Evolutionary conservation across 2,888 invertebrate species (phyloP), one percentile per base, ranked within the genome.

Genomic region (Rutpela maculata): DNA sequence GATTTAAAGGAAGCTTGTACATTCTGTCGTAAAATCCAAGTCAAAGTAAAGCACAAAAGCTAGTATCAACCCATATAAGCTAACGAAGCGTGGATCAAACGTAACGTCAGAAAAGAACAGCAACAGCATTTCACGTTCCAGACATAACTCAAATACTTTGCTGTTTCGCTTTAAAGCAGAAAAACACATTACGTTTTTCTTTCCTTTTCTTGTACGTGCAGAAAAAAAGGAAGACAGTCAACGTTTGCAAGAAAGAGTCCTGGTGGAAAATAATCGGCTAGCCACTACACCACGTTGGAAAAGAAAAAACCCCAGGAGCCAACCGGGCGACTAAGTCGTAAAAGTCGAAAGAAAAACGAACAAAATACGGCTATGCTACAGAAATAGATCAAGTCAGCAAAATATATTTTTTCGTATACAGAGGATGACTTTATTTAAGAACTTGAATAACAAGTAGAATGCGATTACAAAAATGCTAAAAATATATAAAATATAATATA

Each of bases 281-380:
- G 82, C 78, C 74, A 78, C 55, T 26, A 18, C 31, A 56, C 63
- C 72, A 79, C 74, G 79, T 78, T 78, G 79, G 80, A 80, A 55
- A 76, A 81, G 76, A 78, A 82, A n/a, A 85, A 84, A 84, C 81
- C 83, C 80, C 83, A 82, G 84, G 85, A 86, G 86, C 84, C 85
- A 85, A 85, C 84, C 86, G 86, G 85, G 83, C 86, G 85, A 85
- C 83, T 80, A 77, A 84, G 80, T 87, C 88, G 85, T 88, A 87
- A 88, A 88, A 87, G 79, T 82, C 83, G 81, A 81, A 72, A 76
- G 82, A 85, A 85, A 84, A 86, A 84, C 80, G 86, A 85, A 81
- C 84, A 85, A 84, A 85, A 87, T 85, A 84, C 81, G 83, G 83
- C 80, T 83, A 82, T 83, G 83, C 84, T 82, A 85, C 86, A 85